A percentile compares a stretch with the other conserved stretches of the same genome.
These are phyloP conservation scores for Agrotis exclamationis DNA, from an alignment of 2,888 invertebrate genomes.

Conservation along the genomic window DNA sequence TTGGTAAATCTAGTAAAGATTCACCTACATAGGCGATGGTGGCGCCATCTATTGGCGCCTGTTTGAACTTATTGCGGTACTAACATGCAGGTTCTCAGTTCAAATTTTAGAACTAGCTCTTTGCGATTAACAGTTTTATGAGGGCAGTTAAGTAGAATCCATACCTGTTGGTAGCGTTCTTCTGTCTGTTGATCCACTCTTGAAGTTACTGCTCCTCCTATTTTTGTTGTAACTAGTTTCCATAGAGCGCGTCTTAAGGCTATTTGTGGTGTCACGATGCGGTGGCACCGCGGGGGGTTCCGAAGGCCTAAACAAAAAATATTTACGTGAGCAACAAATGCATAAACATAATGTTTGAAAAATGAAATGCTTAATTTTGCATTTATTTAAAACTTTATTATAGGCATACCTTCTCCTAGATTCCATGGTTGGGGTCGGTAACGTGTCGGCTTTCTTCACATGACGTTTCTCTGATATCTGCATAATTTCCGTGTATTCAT, in stretches of 20 bases:
- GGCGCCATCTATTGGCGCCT: neutral
- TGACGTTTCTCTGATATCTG: slow-evolving; percentile 88
- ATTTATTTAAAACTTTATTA: neutral
- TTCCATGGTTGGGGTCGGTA: slow-evolving; percentile 89
- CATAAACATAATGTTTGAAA: too few relatives aligned
- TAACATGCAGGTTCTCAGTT: neutral
- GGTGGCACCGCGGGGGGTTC: slow-evolving; percentile 94
- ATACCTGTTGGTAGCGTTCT: slow-evolving; percentile 94
- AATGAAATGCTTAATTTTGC: too few relatives aligned
- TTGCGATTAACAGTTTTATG: too few relatives aligned
- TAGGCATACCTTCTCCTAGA: slow-evolving; percentile 84
- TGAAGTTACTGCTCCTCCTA: slow-evolving; percentile 89
- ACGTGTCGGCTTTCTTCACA: slow-evolving; percentile 89
- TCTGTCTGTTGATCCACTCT: slow-evolving; percentile 92
- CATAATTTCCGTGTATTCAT: slow-evolving; percentile 94
- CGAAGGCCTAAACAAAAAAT: slow-evolving; percentile 79
- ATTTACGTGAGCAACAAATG: slow-evolving; percentile 2
- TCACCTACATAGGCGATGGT: neutral
- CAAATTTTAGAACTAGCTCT: neutral
- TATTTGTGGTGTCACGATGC: slow-evolving; percentile 93
- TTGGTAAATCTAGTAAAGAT: neutral
- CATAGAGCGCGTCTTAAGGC: slow-evolving; percentile 96
- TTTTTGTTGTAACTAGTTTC: slow-evolving; percentile 94
- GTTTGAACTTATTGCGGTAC: neutral
- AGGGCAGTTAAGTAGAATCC: neutral